Conservation (phyloP, 2,888 invertebrate species). For the Polyommatus icarus region DNA sequence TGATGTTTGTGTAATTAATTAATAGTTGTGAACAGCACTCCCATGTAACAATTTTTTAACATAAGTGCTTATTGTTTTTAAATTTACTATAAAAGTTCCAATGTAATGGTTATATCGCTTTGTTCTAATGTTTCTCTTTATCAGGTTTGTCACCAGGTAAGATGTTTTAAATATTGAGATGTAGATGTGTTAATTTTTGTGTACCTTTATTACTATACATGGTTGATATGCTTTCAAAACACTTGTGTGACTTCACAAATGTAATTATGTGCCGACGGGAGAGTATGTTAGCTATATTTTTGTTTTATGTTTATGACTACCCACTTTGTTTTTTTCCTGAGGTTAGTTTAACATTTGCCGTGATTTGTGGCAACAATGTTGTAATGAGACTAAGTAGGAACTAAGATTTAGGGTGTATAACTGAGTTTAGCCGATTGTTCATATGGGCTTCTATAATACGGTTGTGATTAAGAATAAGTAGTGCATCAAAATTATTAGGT, state of each 20-base stretch:
- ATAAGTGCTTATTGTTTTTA: not conserved
- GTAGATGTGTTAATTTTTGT: slow-evolving; percentile 42
- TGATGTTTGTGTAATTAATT: not conserved
- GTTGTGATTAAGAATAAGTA: slow-evolving; percentile 25
- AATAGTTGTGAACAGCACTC: not conserved
- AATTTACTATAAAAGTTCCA: slow-evolving; percentile 36
- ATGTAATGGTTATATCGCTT: slow-evolving; percentile 33
- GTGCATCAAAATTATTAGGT: not conserved
- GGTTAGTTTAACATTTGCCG: not conserved
- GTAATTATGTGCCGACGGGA: slow-evolving; percentile 56
- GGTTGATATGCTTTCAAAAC: slow-evolving; percentile 18
- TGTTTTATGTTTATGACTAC: slow-evolving; percentile 22
- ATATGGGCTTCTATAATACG: slow-evolving; percentile 32
- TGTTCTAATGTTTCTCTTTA: slow-evolving; percentile 59
- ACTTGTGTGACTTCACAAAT: slow-evolving; percentile 47
- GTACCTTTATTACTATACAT: slow-evolving; percentile 36
- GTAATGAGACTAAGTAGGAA: slow-evolving; percentile 2
- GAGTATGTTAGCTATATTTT: not conserved
- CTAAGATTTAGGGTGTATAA: slow-evolving; percentile 25
- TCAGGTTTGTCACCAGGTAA: slow-evolving; percentile 74
- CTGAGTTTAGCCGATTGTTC: slow-evolving; percentile 31
- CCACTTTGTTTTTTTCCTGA: slow-evolving; percentile 7
- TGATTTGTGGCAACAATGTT: slow-evolving; percentile 6
- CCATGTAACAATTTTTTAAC: not conserved
- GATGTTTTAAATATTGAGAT: slow-evolving; percentile 62